phyloP scores from a whole-genome alignment of 2,797 vertebrate species.

The Phataginus tetradactyla region DNA sequence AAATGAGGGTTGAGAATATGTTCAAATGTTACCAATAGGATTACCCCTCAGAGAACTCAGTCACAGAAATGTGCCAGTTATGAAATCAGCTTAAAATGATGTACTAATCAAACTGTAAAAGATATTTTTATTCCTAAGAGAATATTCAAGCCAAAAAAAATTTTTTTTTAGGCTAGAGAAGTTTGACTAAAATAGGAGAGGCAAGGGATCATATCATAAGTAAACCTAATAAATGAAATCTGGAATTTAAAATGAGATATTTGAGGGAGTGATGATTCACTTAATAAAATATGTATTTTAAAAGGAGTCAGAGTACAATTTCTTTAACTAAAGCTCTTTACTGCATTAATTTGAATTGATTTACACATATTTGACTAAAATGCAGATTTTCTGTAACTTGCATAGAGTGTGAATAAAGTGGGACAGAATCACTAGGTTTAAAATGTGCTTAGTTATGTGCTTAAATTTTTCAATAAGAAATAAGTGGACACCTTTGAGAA shows the following conservation, averaged over 20 bases:
- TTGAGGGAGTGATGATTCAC: constrained; percentile 34
- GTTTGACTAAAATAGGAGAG: not conserved
- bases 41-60: not conserved
- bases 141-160: not conserved
- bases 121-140: not conserved
- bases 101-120: not conserved
- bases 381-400: constrained; percentile 56
- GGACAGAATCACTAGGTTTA: constrained; percentile 62
- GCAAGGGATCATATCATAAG: not conserved
- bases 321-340: constrained; percentile 60
- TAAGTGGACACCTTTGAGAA: constrained; percentile 13
- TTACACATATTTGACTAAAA: constrained; percentile 73
- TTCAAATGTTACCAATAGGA: not conserved
- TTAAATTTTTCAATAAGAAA: constrained; percentile 65
- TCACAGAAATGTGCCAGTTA: not conserved
- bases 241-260: constrained; percentile 29
- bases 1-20: not conserved
- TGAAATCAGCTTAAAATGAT: not conserved
- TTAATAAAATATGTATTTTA: constrained; percentile 45
- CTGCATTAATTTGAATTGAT: constrained; percentile 78
- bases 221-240: constrained; percentile 22
- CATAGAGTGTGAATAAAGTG: constrained; percentile 54
- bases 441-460: constrained; percentile 49
- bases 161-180: not conserved
- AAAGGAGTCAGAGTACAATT: constrained; percentile 13